Base-by-base conservation (phyloP, 1,140 invertebrate species). In the Anastatus disparis region DNA sequence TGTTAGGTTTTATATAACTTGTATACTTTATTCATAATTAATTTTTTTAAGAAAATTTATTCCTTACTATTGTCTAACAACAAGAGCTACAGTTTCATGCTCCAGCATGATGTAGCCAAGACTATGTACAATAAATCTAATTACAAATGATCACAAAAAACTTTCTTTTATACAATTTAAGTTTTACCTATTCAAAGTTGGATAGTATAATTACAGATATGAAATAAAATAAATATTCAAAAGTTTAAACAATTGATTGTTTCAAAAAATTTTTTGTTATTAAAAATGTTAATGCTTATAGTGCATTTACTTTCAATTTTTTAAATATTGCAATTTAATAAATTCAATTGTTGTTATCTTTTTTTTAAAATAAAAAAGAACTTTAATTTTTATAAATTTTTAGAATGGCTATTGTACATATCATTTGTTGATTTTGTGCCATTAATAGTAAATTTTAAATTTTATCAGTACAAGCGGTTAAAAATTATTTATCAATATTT, bases 61-160 rank as follows among this genome's bases (percentile, higher is more conserved):
- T 63, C 35, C 31, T 55, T 35, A n/a, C n/a, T 70, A 63, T 63
- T 63, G 35, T 61, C 29, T 53, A 61, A 53, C 56, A 70, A 56
- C 61, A 63, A 63, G 8, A 63, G 42, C 27, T 70, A 56, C 15
- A 46, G n/a, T 7, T 46, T 70, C 24, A 40, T 48, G 13, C 9
- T 42, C 7, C 7, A 24, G 17, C 48, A 63, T 35, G 15, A 62
- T 35, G 17, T 46, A 52, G 38, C 38, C 59, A 55, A 62, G 1
- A 55, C 17, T 70, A 55, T 62, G 40, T 46, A 61, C 38, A 61
- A 42, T 46, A 44, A 42, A 27, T 46, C 8, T 61, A 17, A 17
- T 27, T 24, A 17, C 20, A 46, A 12, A 26, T n/a, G 17, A 61
- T 53, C 50, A 24, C 2, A 20, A 17, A 58, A 22, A n/a, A 35